phyloP scores from a whole-genome alignment of 2,888 invertebrate species.

The Drosophila ustulata region DNA sequence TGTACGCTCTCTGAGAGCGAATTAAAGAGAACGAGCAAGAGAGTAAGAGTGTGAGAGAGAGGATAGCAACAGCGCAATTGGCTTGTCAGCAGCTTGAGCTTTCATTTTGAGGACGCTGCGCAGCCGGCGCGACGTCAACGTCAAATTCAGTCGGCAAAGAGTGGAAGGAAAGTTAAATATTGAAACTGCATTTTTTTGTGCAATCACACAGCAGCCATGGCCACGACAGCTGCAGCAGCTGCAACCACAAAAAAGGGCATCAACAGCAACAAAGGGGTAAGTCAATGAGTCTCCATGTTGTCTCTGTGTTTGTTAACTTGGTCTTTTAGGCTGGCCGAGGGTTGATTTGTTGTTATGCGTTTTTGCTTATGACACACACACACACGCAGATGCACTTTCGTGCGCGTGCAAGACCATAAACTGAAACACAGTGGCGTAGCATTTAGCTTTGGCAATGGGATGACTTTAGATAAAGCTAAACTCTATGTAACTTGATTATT shows the following conservation, averaged over 20 bases:
- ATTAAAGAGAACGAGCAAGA: constrained; percentile 17
- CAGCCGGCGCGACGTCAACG: constrained; percentile 46
- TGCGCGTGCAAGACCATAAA: constrained; percentile 35
- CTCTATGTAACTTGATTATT: not conserved
- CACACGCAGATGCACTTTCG: constrained; percentile 7
- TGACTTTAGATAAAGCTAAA: not conserved
- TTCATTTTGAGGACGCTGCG: constrained; percentile 66
- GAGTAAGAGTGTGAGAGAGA: constrained; percentile 12
- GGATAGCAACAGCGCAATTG: constrained; percentile 63
- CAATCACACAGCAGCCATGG: constrained; percentile 30
- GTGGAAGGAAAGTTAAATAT: constrained; percentile 29
- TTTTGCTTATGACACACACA: constrained; percentile 32
- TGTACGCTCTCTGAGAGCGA: constrained; percentile 14
- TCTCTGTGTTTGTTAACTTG: constrained; percentile 63
- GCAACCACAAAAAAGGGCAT: constrained; percentile 39
- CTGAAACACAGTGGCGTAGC: constrained; percentile 29
- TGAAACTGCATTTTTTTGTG: constrained; percentile 50
- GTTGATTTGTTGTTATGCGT: constrained; percentile 60
- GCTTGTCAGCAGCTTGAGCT: constrained; percentile 52
- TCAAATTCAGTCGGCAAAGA: constrained; percentile 10
- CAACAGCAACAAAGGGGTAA: constrained; percentile 71
- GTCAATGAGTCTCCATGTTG: constrained; percentile 38
- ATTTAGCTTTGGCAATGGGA: not conserved
- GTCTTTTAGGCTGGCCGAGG: constrained; percentile 61
- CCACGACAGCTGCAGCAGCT: constrained; percentile 40